Evolutionary conservation across 30 jellyfish, hydroid and myxozoan species (phyloP).

Genomic region (Hydractinia symbiolongicarpus): DNA sequence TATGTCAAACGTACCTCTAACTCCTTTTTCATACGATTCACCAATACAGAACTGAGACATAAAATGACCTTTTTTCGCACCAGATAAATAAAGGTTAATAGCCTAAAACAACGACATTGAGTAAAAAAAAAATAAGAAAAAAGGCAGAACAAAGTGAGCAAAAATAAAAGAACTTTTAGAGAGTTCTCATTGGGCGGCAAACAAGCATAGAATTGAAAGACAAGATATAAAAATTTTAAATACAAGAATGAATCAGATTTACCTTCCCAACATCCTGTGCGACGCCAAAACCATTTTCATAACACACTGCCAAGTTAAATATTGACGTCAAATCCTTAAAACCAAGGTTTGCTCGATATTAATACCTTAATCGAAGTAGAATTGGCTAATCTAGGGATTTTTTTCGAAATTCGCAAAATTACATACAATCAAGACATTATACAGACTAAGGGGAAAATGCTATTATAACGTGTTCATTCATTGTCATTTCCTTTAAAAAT

Average conservation of each 20-base stretch:
- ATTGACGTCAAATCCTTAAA: constrained; percentile 14
- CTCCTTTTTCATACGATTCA: constrained; percentile 1
- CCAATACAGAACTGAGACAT: constrained; percentile 14
- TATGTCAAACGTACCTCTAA: constrained; percentile 5
- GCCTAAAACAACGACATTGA: constrained; percentile 11
- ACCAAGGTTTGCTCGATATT: neutral
- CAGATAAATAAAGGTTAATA: neutral
- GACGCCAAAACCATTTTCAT: constrained; percentile 27
- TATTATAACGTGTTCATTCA: no score
- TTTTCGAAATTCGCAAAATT: neutral
- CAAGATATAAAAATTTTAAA: no score
- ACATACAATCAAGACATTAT: no score
- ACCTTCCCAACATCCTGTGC: constrained; percentile 17
- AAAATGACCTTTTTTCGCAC: constrained; percentile 28
- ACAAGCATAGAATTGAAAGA: no score
- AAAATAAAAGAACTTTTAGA: no score
- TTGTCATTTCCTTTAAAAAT: no score
- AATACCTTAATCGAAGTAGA: neutral
- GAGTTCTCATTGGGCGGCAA: no score
- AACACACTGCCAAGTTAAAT: constrained; percentile 23
- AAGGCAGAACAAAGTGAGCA: no score
- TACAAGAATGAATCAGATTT: neutral
- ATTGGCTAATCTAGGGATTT: neutral
- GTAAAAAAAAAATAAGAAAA: neutral
- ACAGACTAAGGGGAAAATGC: no score